phyloP scores from a whole-genome alignment of 1,140 invertebrate species.

The Caenorhabditis inopinata region DNA sequence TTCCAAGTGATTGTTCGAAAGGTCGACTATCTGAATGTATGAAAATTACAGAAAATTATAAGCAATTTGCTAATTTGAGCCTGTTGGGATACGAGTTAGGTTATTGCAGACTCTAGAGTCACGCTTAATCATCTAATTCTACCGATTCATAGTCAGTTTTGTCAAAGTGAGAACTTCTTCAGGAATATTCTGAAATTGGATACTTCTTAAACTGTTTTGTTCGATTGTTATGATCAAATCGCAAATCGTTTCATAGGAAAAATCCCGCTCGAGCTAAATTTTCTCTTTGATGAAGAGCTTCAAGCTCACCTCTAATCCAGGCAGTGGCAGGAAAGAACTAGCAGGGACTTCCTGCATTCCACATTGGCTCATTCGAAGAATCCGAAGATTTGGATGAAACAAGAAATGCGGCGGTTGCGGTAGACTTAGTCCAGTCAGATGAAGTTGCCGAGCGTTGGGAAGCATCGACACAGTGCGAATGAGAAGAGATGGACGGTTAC shows the following conservation, averaged over 20 bases:
- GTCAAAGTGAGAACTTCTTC: too few relatives aligned
- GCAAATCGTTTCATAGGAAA: too few relatives aligned
- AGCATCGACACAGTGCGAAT: constrained; percentile 36
- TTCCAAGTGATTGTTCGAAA: constrained; percentile 36
- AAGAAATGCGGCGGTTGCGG: constrained; percentile 40
- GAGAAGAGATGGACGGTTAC: constrained; percentile 28
- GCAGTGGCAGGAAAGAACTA: constrained; percentile 28
- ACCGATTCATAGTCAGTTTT: too few relatives aligned
- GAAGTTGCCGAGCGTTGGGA: constrained; percentile 23
- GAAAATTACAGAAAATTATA: neutral
- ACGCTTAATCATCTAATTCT: too few relatives aligned
- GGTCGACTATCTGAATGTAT: constrained; percentile 7
- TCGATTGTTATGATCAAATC: too few relatives aligned
- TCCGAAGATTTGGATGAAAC: constrained; percentile 36
- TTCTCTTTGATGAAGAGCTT: too few relatives aligned
- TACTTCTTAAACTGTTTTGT: too few relatives aligned
- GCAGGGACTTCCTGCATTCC: constrained; percentile 13
- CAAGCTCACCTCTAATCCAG: neutral
- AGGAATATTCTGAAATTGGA: too few relatives aligned
- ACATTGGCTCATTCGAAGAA: constrained; percentile 10
- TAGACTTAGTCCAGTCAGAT: constrained; percentile 12
- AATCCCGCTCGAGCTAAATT: too few relatives aligned
- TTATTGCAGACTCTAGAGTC: too few relatives aligned
- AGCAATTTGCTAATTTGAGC: too few relatives aligned
- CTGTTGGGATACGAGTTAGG: too few relatives aligned